Conservation (phyloP, 1,140 invertebrate genomes). For the Notospermus geniculatus region DNA sequence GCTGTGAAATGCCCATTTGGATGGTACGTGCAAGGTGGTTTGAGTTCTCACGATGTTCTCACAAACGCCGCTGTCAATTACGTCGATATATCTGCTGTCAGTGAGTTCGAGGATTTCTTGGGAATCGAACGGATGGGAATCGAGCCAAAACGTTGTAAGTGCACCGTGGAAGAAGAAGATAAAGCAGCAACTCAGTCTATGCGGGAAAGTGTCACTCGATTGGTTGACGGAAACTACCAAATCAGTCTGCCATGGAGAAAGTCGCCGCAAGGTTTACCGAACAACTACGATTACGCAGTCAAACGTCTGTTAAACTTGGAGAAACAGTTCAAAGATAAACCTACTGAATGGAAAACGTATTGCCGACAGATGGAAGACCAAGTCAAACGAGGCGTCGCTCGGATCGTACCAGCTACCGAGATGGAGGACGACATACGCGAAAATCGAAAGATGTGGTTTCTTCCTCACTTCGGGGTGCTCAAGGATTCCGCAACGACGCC, state of each 20-base stretch:
- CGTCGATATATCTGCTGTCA: neutral
- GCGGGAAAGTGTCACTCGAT: neutral
- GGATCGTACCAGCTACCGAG: neutral
- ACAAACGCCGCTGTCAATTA: neutral
- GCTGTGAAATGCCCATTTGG: neutral
- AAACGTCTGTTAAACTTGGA: neutral
- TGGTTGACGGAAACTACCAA: neutral
- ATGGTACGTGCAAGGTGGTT: slow-evolving; percentile 6
- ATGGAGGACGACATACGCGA: neutral
- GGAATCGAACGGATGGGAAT: neutral
- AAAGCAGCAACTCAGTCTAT: neutral
- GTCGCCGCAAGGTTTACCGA: neutral
- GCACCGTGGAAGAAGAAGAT: neutral
- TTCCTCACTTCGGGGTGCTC: neutral
- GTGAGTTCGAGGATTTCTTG: neutral
- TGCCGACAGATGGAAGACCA: neutral
- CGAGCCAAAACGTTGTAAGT: neutral
- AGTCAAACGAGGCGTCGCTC: neutral
- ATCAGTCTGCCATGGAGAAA: neutral
- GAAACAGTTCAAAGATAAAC: neutral
- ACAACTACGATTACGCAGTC: slow-evolving; percentile 1
- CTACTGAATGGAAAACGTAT: neutral
- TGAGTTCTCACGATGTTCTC: neutral
- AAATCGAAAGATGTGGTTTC: neutral
- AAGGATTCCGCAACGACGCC: too few species aligned